Base-by-base conservation (phyloP, 2,797 vertebrate species). In the Hyperoplus lanceolatus region DNA sequence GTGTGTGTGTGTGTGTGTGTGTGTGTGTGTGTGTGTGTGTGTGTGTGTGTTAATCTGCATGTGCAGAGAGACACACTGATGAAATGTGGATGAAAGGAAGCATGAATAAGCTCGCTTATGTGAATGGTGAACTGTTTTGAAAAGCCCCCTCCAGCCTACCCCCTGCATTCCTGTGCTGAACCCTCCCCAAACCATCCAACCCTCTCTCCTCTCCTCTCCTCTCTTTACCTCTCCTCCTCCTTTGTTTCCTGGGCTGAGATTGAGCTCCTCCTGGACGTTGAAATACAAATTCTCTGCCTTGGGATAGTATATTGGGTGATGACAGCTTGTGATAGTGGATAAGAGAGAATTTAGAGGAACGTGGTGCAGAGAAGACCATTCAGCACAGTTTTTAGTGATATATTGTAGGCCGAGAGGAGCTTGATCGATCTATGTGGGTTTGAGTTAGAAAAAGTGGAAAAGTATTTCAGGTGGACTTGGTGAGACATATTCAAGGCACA, bases 101-200 rank as follows among this genome's bases (percentile, higher is more conserved):
- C 60, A 90, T 94, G 90, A 93, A 91, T 92, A 86, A 83, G 62
- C 62, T 70, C 77, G 83, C 74, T 92, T 29, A 29, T 29, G 89
- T 92, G 81, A 87, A 69, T 55, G 57, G 62, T 70, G 84, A 81
- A 85, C 90, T 91, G 93, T 93, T 94, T 92, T 91, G 61, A 90
- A 79, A 86, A 83, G 80, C 77, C 78, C 54, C 70, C 74, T 76
- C 82, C 68, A 5, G 15, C 50, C 84, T 90, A 89, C 76, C 86
- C 84, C 87, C 85, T 77, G 84, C 92, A 94, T 94, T 94, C 93
- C 92, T 90, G 51, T 63, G 69, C 82, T 63, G 74, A 79, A 67
- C 51, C 78, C 79, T 78, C 39, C 57, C 15, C 29, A 3, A 29
- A 29, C 29, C 29, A 29, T 29, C 29, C 29, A 29, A 29, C 29